Base-by-base conservation (phyloP, 1,140 invertebrate genomes). In the Colletes latitarsis region DNA sequence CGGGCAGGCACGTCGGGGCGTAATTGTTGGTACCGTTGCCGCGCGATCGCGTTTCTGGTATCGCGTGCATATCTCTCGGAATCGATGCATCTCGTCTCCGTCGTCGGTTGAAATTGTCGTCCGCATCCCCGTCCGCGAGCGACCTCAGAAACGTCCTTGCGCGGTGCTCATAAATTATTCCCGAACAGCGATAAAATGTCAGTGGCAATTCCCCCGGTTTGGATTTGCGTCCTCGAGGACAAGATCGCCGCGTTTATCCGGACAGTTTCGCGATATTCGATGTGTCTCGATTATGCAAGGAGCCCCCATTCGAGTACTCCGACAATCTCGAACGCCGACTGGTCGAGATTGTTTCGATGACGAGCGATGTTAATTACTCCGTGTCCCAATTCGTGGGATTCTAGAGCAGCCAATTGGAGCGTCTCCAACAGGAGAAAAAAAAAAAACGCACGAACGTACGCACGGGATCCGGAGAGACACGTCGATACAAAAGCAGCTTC, bases 221-320 rank as follows among this genome's bases (percentile, higher is more conserved):
- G 62, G n/a, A 62, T 46, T 43, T n/a, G 57, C 19, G 8, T 6
- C n/a, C 19, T 4, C 6, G 57, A 8, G 57, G 8, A n/a, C 17
- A 58, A 73, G 4, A 19, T 4, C 17, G 72, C 10, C 60, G n/a
- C 17, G 73, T 62, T 73, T 75, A 75, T 75, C 64, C 19, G 39
- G 64, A 17, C 52, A 39, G 49, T n/a, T 14, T 46, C 57, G 57
- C 57, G n/a, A 58, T 9, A 58, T 58, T 21, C 17, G 17, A 10
- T 46, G 64, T 64, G 74, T 69, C n/a, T 69, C 74, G 74, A 77
- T 77, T 69, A 69, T 69, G 58, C 74, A n/a, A 76, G 49, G 5
- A 76, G 39, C 52, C 43, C 43, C 43, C 15, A 21, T 58, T 58
- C 39, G 19, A 43, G 14, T 9, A 30, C 49, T 57, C 49, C 49